Base-by-base conservation (phyloP, 1,140 invertebrate genomes). In the Sinella curviseta region DNA sequence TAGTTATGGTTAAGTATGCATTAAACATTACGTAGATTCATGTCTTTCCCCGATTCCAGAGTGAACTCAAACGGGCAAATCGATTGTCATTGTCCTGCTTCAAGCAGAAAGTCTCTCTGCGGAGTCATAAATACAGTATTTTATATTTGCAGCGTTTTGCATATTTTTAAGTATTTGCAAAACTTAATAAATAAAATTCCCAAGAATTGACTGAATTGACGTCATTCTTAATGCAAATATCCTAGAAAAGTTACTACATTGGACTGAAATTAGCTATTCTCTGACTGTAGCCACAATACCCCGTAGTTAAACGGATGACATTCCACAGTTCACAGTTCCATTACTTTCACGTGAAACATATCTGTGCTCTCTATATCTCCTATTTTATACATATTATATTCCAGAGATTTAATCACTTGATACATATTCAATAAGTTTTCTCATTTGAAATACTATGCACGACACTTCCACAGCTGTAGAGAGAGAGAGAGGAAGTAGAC, bases 361-460 rank as follows among this genome's bases (percentile, higher is more conserved):
- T n/a, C n/a, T n/a, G n/a, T n/a, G n/a, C n/a, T n/a, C n/a, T n/a
- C n/a, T n/a, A n/a, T n/a, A n/a, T n/a, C n/a, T n/a, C 55, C 55
- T 60, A 60, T 24, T 60, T 60, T 60, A 12, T 48, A 60, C 55
- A 26, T 60, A 60, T 60, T 60, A 60, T 60, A 26, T 65, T 65
- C 16, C 57, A 33, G 12, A 33, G 28, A 70, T 70, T 60, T 70
- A 70, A 70, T 70, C 65, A 33, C 65, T 70, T 70, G 65, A 70
- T 70, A 33, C 65, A 70, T 70, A 70, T 70, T 70, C 65, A 70
- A 70, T 70, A 70, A 33, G 65, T 30, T 70, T 33, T 33, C 65
- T 70, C 12, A 70, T 33, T 70, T 33, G 3, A 70, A 70, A 70
- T 31, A 30, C 30, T n/a, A 17, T 8, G 14, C 24, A 26, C 12